Evolutionary conservation across 2,888 invertebrate genomes (phyloP), one percentile per base, ranked within the genome.

Genomic region (Dolichomitus sp.): DNA sequence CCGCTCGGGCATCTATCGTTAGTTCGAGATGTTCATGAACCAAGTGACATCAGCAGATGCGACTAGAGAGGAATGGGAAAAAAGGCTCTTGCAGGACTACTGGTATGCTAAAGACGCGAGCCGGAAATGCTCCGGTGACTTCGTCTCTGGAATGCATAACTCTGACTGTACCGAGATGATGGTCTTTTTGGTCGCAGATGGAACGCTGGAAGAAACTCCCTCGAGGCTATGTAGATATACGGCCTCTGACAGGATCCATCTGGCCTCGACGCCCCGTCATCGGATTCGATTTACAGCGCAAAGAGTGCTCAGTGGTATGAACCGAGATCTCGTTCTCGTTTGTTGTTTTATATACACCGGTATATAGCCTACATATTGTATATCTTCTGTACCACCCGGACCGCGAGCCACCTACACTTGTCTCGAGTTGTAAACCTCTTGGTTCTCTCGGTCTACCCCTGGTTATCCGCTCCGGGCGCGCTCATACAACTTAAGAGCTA

Each of bases 201-300:
- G 7, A 59, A 59, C 57, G 57, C 33, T n/a, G 33, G 33, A 30
- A 59, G 57, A n/a, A 17, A 33, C 7, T n/a, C n/a, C 57, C 59
- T 33, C 19, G 59, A 48, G 72, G 72, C 72, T 72, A 33, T 19
- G 30, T 23, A 19, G 33, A 59, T 30, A 72, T 17, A 42, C 17
- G 87, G 84, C 86, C 86, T 87, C 84, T 88, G 89, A 88, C 88
- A 88, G 89, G 80, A 86, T 88, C 87, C 89, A 90, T 89, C 89
- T 87, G 89, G 83, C 33, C 61, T 33, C 59, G 72, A 54, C 42
- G 54, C 9, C 11, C 88, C 88, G 88, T 88, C 88, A 89, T 91
- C 89, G 85, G 88, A 90, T 90, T 91, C 91, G 90, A 90, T 91
- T 91, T 89, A 90, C 90, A 90, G 89, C 88, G 88, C 86, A 85